Percentiles rank a stretch among this genome's conserved stretches.
Conservation (phyloP, 1,140 invertebrate species). For the Phthorimaea operculella region DNA sequence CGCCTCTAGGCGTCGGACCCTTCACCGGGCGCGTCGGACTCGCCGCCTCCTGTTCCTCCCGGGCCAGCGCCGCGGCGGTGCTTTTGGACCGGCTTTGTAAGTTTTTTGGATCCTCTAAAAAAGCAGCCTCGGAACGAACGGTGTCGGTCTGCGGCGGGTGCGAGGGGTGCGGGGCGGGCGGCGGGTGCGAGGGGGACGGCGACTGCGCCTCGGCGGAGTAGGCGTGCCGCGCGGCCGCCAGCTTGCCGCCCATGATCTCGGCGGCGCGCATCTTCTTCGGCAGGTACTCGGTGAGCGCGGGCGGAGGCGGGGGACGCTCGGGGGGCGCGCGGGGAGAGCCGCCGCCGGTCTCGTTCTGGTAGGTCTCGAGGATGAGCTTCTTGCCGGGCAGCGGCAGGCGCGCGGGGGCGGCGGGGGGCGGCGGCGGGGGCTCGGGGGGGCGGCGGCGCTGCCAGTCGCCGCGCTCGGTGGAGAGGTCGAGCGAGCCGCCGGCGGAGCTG, state of each 20-base stretch:
- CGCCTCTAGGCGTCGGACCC: conserved; percentile 47
- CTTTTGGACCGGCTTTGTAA: conserved; percentile 62
- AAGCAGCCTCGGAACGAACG: conserved; percentile 49
- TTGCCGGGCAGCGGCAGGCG: conserved; percentile 61
- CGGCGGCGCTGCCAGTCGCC: conserved; percentile 44
- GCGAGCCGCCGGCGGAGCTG: conserved; percentile 38
- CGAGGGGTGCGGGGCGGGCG: conserved; percentile 22
- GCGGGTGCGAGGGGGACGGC: conserved; percentile 17
- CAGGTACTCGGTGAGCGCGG: conserved; percentile 46
- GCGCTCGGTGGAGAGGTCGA: conserved; percentile 50
- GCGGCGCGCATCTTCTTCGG: conserved; percentile 66
- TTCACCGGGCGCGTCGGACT: conserved; percentile 55
- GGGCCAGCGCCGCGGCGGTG: conserved; percentile 64
- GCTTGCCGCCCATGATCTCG: conserved; percentile 57
- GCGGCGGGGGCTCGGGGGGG: conserved; percentile 42
- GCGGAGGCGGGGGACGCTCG: conserved; percentile 17
- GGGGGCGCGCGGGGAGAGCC: conserved; percentile 31
- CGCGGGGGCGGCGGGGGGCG: conserved; percentile 1
- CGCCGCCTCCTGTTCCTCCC: conserved; percentile 61
- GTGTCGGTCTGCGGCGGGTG: not conserved
- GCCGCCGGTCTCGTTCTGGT: conserved; percentile 55
- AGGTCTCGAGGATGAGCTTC: conserved; percentile 62
- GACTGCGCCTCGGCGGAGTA: conserved; percentile 14
- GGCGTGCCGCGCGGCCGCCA: conserved; percentile 34
- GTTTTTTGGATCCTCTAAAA: conserved; percentile 68